phyloP scores from a whole-genome alignment of 2,888 invertebrate genomes.

The Tetramorium bicarinatum region DNA sequence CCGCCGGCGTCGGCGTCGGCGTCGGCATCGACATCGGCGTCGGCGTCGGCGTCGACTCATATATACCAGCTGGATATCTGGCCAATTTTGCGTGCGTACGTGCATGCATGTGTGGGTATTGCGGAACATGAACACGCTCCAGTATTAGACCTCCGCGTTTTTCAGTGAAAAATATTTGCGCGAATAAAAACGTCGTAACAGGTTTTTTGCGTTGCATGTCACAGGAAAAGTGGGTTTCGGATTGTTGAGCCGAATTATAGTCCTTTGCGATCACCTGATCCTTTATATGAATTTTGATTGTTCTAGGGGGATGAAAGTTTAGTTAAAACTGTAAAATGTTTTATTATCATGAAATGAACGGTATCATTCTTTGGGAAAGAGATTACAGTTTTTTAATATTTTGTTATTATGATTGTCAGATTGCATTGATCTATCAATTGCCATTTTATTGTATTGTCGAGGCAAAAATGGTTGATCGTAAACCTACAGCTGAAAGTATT shows the following conservation, averaged over 20 bases:
- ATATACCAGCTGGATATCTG: constrained; percentile 62
- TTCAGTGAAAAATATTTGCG: constrained; percentile 42
- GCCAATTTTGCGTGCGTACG: constrained; percentile 64
- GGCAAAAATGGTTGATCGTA: constrained; percentile 58
- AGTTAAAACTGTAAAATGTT: constrained; percentile 16
- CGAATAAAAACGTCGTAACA: constrained; percentile 52
- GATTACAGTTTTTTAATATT: not conserved
- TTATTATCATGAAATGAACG: not conserved
- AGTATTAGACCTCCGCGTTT: constrained; percentile 28
- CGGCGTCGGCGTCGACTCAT: constrained; percentile 66
- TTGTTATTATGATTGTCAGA: not conserved
- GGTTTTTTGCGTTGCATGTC: constrained; percentile 40
- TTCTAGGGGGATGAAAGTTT: not conserved
- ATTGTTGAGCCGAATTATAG: constrained; percentile 38
- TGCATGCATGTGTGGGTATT: not conserved
- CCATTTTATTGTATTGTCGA: constrained; percentile 4
- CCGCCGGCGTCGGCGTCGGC: constrained; percentile 51
- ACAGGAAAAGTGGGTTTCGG: constrained; percentile 28
- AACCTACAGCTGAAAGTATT: constrained; percentile 64
- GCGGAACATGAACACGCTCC: not conserved
- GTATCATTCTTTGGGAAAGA: not conserved
- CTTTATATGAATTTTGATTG: constrained; percentile 30
- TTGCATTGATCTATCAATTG: not conserved
- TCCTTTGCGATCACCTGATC: constrained; percentile 1
- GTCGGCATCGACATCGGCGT: constrained; percentile 48